Percentiles rank a stretch among this genome's conserved stretches.
These are phyloP conservation scores for Muscina levida DNA, from an alignment of 2,888 invertebrate genomes.

Conservation along the genomic window DNA sequence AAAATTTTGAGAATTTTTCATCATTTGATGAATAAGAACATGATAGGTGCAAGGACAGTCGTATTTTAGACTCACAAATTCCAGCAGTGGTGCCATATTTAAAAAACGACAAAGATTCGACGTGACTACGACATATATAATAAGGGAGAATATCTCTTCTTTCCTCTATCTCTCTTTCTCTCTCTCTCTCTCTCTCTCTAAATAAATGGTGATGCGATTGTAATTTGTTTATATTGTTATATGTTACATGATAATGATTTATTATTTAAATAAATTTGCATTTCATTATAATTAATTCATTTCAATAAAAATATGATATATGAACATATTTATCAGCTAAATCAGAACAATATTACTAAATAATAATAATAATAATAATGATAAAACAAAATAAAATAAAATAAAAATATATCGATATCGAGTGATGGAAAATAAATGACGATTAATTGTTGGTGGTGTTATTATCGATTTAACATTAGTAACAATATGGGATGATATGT, in stretches of 20 bases:
- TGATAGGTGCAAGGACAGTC: no score
- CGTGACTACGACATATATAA: no score
- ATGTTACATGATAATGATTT: constrained; percentile 65
- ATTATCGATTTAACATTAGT: constrained; percentile 46
- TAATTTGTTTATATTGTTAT: constrained; percentile 25
- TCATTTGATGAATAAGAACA: no score
- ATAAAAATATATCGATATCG: neutral
- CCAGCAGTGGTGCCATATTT: no score
- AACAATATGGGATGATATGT: neutral
- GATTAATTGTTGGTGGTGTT: constrained; percentile 38
- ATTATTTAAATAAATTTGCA: constrained; percentile 58
- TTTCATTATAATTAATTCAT: constrained; percentile 51
- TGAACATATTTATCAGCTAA: constrained; percentile 60
- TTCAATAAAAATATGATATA: constrained; percentile 56
- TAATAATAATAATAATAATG: constrained; percentile 52
- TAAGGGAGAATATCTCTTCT: no score
- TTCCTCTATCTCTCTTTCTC: no score
- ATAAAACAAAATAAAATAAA: constrained; percentile 21
- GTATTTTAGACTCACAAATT: no score
- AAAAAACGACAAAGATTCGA: no score
- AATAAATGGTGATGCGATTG: constrained; percentile 18
- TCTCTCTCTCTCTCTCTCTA: no score
- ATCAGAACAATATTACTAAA: constrained; percentile 62
- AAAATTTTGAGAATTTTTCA: no score
- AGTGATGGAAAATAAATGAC: constrained; percentile 17